Percentiles rank a stretch among this genome's conserved stretches.
These are phyloP conservation scores for Tetragnatha montana DNA, from an alignment of 2,888 invertebrate genomes.

Conservation along the genomic window DNA sequence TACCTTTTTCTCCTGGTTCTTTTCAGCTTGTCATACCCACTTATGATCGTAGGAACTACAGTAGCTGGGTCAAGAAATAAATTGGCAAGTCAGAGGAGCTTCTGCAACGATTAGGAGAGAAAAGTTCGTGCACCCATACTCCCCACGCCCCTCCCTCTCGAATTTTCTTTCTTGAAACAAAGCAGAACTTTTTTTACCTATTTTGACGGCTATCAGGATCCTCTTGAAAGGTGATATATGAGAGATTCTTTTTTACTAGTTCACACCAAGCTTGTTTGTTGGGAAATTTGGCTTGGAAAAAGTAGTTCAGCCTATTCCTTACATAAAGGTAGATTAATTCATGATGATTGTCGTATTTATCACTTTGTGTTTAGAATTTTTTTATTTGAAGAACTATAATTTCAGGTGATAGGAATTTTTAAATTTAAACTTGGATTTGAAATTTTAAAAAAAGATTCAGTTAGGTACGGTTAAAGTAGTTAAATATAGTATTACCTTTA, in stretches of 20 bases:
- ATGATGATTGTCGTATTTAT: too few relatives aligned
- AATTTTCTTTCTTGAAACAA: slow-evolving; percentile 11
- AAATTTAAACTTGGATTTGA: too few relatives aligned
- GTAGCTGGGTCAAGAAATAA: slow-evolving; percentile 55
- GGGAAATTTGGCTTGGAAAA: background rate
- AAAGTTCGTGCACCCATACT: background rate
- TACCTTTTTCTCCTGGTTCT: background rate
- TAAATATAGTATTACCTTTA: too few relatives aligned
- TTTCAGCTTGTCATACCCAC: background rate
- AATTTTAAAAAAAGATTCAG: too few relatives aligned
- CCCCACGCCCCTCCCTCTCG: background rate
- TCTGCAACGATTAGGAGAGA: slow-evolving; percentile 1
- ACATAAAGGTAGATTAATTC: too few relatives aligned
- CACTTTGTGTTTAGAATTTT: too few relatives aligned
- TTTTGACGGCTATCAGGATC: background rate
- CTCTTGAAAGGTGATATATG: background rate
- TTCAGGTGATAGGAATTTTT: too few relatives aligned
- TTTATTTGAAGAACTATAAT: too few relatives aligned
- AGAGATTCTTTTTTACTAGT: background rate
- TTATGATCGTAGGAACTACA: slow-evolving; percentile 14
- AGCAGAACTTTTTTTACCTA: background rate
- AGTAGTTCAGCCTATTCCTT: too few relatives aligned
- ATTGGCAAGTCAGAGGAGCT: slow-evolving; percentile 10
- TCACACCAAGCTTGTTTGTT: background rate
- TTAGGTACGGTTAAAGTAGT: too few relatives aligned